These are phyloP conservation scores for Bos taurus DNA, from an alignment of 2,113 vertebrate genomes.

Conservation along the genomic window DNA sequence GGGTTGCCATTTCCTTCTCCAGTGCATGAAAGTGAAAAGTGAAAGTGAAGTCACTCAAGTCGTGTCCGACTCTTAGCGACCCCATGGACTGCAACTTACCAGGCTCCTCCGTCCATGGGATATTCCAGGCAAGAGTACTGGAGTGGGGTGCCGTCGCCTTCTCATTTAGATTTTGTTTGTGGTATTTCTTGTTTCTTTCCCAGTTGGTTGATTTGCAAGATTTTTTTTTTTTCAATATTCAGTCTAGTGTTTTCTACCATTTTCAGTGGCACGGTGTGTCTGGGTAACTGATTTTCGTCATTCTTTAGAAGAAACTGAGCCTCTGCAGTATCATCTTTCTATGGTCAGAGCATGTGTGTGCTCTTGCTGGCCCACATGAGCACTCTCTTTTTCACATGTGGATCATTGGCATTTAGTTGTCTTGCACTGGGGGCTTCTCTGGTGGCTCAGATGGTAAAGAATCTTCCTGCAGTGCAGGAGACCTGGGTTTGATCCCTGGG, in stretches of 20 bases:
- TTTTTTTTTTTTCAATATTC: not conserved
- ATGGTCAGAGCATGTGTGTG: accelerated
- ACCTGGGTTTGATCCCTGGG: not conserved
- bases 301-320: not conserved
- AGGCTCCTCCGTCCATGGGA: too few relatives aligned
- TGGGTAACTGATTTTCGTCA: not conserved
- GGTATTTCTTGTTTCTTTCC: too few relatives aligned
- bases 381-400: too few relatives aligned
- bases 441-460: not conserved
- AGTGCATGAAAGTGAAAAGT: too few relatives aligned
- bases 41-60: too few relatives aligned
- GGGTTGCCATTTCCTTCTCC: too few relatives aligned
- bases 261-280: not conserved
- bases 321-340: not conserved
- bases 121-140: too few relatives aligned
- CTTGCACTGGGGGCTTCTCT: not conserved
- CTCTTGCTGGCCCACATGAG: not conserved
- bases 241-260: not conserved
- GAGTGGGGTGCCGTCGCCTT: too few relatives aligned
- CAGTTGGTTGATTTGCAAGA: too few relatives aligned
- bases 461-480: not conserved
- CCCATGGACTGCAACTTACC: too few relatives aligned
- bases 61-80: too few relatives aligned
- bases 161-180: too few relatives aligned
- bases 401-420: not conserved